Evolutionary conservation across 1,140 invertebrate species (phyloP).

Genomic region (Diachasma alloeum): DNA sequence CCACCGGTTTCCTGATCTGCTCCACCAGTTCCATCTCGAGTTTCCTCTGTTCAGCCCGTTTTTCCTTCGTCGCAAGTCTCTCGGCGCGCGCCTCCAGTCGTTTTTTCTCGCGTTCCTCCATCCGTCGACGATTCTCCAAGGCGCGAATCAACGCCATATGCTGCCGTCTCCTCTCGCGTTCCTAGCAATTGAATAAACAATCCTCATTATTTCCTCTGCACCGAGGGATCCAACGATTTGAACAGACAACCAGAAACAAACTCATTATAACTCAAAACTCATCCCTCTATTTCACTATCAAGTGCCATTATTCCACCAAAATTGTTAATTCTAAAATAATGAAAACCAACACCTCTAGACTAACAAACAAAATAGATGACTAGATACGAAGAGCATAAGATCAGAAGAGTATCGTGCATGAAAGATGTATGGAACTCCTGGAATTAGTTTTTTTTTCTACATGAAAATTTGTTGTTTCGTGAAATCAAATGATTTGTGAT

Average conservation of each 20-base stretch:
- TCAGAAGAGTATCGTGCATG: background rate
- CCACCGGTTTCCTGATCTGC: constrained; percentile 87
- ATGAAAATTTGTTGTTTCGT: background rate
- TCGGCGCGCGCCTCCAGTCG: constrained; percentile 82
- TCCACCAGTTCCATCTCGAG: constrained; percentile 86
- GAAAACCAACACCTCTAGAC: background rate
- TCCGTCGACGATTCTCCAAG: constrained; percentile 82
- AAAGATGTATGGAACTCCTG: background rate
- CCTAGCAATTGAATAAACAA: constrained; percentile 66
- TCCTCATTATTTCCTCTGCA: constrained; percentile 4
- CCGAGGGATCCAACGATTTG: background rate
- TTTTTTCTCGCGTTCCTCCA: constrained; percentile 88
- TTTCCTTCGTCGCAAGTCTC: constrained; percentile 81
- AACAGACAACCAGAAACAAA: background rate
- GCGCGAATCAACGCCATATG: constrained; percentile 89
- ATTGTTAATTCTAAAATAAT: background rate
- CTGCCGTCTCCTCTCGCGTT: constrained; percentile 88
- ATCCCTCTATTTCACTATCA: background rate
- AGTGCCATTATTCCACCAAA: background rate
- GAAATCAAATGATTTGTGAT: no score
- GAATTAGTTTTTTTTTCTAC: background rate
- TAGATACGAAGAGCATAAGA: background rate
- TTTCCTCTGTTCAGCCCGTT: constrained; percentile 81
- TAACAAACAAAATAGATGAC: background rate
- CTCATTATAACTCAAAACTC: background rate